A percentile compares a stretch with the other conserved stretches of the same genome.
These are phyloP conservation scores for Alviniconcha strummeri DNA, from an alignment of 2,888 invertebrate species.

Conservation along the genomic window DNA sequence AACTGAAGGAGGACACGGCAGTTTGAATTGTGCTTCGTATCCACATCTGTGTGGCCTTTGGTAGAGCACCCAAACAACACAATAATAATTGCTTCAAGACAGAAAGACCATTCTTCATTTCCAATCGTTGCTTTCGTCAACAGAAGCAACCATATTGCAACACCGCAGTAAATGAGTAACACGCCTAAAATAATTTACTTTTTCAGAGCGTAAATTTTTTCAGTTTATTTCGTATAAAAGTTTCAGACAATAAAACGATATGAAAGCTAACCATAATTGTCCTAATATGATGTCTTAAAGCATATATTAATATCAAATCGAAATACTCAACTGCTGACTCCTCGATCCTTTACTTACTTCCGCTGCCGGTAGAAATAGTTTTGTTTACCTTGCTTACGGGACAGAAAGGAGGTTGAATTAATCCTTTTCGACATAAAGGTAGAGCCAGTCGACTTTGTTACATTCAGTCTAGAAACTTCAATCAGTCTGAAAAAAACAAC, in stretches of 20 bases:
- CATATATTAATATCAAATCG: no score
- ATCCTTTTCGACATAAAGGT: no score
- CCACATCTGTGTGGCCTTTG: constrained; percentile 56
- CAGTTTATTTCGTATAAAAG: not conserved
- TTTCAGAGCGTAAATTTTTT: not conserved
- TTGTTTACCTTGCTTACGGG: constrained; percentile 36
- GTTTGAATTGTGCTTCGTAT: constrained; percentile 49
- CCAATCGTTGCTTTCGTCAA: constrained; percentile 37
- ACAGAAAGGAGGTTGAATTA: not conserved
- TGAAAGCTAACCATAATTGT: no score
- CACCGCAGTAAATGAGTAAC: constrained; percentile 4
- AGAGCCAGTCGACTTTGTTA: no score
- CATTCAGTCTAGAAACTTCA: no score
- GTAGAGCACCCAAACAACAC: constrained; percentile 42
- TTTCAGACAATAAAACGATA: no score
- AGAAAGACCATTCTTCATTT: constrained; percentile 48
- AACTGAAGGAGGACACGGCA: constrained; percentile 51
- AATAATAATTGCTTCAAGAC: constrained; percentile 41
- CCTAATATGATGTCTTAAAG: no score
- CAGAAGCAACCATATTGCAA: constrained; percentile 33
- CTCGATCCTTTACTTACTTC: constrained; percentile 1
- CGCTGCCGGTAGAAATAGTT: constrained; percentile 28
- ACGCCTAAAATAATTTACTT: not conserved
- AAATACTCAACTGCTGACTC: not conserved
- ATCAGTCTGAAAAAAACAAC: no score